Conservation (phyloP, 2,888 invertebrate genomes). For the Pristionchus exspectatus region DNA sequence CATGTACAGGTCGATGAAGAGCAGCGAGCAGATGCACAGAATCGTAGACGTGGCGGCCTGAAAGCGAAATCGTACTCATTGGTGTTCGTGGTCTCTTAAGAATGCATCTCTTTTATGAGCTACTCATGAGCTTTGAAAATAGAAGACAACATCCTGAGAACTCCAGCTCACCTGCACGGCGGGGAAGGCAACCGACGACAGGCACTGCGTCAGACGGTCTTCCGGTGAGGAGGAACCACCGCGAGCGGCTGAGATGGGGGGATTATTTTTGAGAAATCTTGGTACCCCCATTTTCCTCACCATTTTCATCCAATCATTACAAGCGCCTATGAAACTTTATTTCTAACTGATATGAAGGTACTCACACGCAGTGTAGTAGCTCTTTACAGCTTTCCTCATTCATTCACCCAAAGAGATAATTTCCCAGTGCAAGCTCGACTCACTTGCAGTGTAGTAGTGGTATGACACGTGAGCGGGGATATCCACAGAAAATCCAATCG, state of each 20-base stretch:
- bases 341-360: too few species aligned
- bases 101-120: too few species aligned
- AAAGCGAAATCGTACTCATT: background rate
- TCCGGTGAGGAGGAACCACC: constrained; percentile 66
- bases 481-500: constrained; percentile 76
- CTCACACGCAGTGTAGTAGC: too few species aligned
- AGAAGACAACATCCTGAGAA: background rate
- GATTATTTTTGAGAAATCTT: background rate
- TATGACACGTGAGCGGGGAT: constrained; percentile 75
- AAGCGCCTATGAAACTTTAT: too few species aligned
- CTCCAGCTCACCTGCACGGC: constrained; percentile 58
- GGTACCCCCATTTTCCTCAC: too few species aligned
- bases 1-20: constrained; percentile 76
- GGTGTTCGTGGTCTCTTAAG: too few species aligned
- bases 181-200: constrained; percentile 71
- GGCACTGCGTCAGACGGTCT: constrained; percentile 68
- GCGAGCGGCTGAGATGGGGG: constrained; percentile 10
- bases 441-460: constrained; percentile 72
- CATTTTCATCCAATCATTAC: too few species aligned
- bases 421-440: background rate
- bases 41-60: constrained; percentile 74
- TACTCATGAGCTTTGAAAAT: too few species aligned
- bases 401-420: too few species aligned
- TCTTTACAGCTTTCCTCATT: too few species aligned
- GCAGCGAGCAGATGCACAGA: constrained; percentile 73